Evolutionary conservation across 2,797 vertebrate genomes (phyloP).

Genomic region (Typhlichthys subterraneus): DNA sequence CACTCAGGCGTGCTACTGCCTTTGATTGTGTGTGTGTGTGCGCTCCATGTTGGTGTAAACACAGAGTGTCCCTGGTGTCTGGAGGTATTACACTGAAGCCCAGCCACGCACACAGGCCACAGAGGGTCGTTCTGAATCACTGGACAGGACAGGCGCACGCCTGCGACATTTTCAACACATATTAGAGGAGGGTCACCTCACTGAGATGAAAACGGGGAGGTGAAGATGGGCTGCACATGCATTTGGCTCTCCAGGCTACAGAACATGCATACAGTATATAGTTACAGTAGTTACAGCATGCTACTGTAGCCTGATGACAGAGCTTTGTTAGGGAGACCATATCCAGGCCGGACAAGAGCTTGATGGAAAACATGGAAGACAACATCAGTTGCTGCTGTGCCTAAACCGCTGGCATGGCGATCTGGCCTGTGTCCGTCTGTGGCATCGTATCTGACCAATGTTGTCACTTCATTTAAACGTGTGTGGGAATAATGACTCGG

Average conservation of each 20-base stretch:
- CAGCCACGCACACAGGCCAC: conserved; percentile 66
- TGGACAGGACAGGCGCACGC: conserved; percentile 50
- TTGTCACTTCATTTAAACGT: not conserved
- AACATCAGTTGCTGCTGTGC: too few relatives aligned
- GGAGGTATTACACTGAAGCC: conserved; percentile 69
- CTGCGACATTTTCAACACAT: conserved; percentile 63
- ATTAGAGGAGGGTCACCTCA: conserved; percentile 63
- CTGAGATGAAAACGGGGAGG: conserved; percentile 45
- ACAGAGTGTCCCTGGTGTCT: conserved; percentile 70
- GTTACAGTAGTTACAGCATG: conserved; percentile 21
- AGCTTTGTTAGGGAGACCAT: too few relatives aligned
- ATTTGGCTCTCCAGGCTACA: conserved; percentile 36
- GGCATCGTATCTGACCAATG: too few relatives aligned
- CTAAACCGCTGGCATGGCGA: too few relatives aligned
- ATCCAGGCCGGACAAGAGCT: too few relatives aligned
- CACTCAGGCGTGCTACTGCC: conserved; percentile 50
- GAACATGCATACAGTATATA: conserved; percentile 15
- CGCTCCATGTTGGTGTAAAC: conserved; percentile 62
- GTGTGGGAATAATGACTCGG: not conserved
- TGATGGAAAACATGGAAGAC: not conserved
- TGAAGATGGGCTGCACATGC: conserved; percentile 55
- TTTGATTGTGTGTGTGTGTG: conserved; percentile 44
- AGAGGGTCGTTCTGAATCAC: conserved; percentile 68
- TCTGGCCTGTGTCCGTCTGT: too few relatives aligned
- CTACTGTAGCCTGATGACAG: conserved; percentile 2